Conservation (phyloP, 2,797 vertebrate genomes). For the Spheniscus humboldti region DNA sequence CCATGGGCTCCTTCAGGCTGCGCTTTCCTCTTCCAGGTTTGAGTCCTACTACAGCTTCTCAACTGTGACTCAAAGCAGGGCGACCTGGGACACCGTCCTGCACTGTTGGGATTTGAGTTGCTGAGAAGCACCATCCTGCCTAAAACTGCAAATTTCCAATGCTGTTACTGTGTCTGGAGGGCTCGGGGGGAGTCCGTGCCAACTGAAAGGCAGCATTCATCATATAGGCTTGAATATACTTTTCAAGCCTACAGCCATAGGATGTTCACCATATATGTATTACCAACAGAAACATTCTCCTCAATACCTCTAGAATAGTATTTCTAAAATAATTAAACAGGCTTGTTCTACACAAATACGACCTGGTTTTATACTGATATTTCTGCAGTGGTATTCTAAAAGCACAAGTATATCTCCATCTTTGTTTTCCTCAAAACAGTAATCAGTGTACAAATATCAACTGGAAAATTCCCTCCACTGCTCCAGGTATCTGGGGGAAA, state of each 20-base stretch:
- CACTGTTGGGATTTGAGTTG: not conserved
- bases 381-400: not conserved
- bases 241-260: not conserved
- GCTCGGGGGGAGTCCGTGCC: not conserved
- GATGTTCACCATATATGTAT: not conserved
- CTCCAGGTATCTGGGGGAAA: not conserved
- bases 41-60: not conserved
- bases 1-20: accelerated
- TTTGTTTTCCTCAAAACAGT: not conserved
- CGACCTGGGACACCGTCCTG: not conserved
- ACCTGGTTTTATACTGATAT: not conserved
- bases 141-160: not conserved
- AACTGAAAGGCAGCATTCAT: not conserved
- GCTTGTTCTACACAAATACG: not conserved
- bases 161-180: not conserved
- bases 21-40: not conserved
- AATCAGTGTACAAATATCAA: not conserved
- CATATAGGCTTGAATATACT: not conserved
- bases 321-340: not conserved
- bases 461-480: not conserved
- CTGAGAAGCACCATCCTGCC: not conserved
- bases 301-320: not conserved
- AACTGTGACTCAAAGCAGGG: accelerated
- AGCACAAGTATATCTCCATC: not conserved
- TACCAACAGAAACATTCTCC: not conserved